phyloP scores from a whole-genome alignment of 2,113 vertebrate species.

The Chrysochloris asiatica region DNA sequence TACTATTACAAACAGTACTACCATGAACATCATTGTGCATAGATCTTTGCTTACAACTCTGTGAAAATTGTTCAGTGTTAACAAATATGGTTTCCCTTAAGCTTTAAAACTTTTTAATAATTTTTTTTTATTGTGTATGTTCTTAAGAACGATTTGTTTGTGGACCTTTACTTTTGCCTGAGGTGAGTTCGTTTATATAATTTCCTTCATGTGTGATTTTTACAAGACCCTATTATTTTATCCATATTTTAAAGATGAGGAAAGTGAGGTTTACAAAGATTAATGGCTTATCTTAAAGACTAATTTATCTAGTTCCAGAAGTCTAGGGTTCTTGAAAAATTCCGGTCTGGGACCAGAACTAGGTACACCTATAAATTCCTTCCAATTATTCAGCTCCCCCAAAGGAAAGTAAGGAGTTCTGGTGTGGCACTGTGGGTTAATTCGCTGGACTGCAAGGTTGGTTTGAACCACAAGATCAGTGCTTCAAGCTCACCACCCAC shows the following conservation, averaged over 20 bases:
- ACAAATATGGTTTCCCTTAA: not conserved
- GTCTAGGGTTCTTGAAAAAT: not conserved
- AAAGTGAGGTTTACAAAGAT: not conserved
- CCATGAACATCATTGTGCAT: not conserved
- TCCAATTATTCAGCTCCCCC: too few species aligned
- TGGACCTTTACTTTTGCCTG: not conserved
- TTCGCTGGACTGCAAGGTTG: too few species aligned
- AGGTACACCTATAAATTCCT: not conserved
- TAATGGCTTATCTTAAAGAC: slow-evolving; percentile 32
- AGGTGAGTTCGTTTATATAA: not conserved
- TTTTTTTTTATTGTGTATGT: not conserved
- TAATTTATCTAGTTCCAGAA: not conserved
- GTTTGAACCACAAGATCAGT: too few species aligned
- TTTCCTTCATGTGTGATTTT: not conserved
- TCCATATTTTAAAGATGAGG: not conserved
- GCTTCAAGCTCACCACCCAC: too few species aligned
- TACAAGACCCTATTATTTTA: not conserved
- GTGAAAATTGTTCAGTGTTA: not conserved
- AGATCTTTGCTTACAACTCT: not conserved
- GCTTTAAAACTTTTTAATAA: not conserved
- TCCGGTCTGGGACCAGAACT: not conserved
- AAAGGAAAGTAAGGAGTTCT: too few species aligned
- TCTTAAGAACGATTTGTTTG: not conserved
- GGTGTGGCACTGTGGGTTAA: too few species aligned
- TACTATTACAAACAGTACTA: not conserved